Conservation (phyloP, 2,797 vertebrate genomes). For the Sciaenops ocellatus region DNA sequence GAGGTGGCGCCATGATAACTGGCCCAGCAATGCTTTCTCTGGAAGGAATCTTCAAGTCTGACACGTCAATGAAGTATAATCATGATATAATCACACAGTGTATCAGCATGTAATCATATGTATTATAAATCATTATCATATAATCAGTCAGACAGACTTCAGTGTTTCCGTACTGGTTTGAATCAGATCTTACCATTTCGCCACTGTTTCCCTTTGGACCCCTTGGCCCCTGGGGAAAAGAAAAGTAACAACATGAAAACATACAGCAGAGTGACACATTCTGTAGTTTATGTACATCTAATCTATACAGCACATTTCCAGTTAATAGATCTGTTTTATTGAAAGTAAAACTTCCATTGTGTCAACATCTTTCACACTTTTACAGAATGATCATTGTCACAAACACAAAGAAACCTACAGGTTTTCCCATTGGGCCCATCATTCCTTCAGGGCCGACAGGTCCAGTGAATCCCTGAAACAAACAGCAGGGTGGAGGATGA, state of each 20-base stretch:
- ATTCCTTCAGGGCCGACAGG: slow-evolving; percentile 91
- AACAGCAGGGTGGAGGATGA: slow-evolving; percentile 36
- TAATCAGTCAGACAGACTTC: slow-evolving; percentile 17
- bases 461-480: slow-evolving; percentile 92
- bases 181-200: slow-evolving; percentile 90
- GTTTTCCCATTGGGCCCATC: slow-evolving; percentile 90
- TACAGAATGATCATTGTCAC: neutral
- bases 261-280: neutral
- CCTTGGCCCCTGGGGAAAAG: slow-evolving; percentile 86
- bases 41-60: slow-evolving; percentile 11
- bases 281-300: neutral
- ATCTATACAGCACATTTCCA: neutral
- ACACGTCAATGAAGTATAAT: slow-evolving; percentile 12
- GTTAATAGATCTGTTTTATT: neutral
- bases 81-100: slow-evolving; percentile 10
- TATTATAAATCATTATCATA: slow-evolving; percentile 9
- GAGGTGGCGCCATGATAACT: slow-evolving; percentile 25
- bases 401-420: slow-evolving; percentile 84
- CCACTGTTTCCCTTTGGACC: slow-evolving; percentile 92
- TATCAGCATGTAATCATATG: slow-evolving; percentile 23
- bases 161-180: slow-evolving; percentile 13
- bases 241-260: slow-evolving; percentile 12
- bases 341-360: neutral
- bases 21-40: neutral
- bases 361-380: neutral